Conservation (phyloP, 2,888 invertebrate genomes). For the Diaphora mendica region DNA sequence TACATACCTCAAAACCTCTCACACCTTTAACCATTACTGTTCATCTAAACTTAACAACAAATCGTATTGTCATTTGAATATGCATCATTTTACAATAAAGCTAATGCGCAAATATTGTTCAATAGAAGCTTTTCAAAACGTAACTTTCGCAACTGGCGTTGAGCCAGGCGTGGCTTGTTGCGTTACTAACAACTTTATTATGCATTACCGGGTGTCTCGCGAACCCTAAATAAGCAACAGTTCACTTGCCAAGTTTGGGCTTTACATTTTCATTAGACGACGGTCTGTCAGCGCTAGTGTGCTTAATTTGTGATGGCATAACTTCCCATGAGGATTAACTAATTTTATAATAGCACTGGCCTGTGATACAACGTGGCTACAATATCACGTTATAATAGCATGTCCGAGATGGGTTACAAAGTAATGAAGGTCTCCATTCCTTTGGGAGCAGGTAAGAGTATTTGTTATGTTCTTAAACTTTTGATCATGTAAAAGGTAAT, state of each 20-base stretch:
- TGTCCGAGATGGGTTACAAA: neutral
- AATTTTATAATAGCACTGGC: neutral
- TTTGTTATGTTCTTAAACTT: neutral
- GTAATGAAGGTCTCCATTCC: neutral
- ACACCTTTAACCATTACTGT: neutral
- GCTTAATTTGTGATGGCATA: conserved; percentile 41
- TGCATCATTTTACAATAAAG: neutral
- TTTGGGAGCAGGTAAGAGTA: neutral
- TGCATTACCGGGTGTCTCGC: conserved; percentile 77
- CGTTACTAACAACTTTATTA: conserved; percentile 80
- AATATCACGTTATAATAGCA: neutral
- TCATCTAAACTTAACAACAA: neutral
- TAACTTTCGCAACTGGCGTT: conserved; percentile 66
- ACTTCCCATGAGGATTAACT: conserved; percentile 9
- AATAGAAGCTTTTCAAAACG: conserved; percentile 63
- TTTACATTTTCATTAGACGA: conserved; percentile 81
- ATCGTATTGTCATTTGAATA: neutral
- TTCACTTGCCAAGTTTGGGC: conserved; percentile 80
- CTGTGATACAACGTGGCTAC: neutral
- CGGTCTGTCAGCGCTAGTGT: conserved; percentile 60
- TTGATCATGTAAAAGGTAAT: neutral
- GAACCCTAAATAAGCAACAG: conserved; percentile 79
- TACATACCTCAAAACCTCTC: neutral
- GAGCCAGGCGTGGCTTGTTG: conserved; percentile 59
- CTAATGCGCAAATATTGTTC: conserved; percentile 33